phyloP scores from a whole-genome alignment of 2,888 invertebrate genomes.

The Bellardia pandia region DNA sequence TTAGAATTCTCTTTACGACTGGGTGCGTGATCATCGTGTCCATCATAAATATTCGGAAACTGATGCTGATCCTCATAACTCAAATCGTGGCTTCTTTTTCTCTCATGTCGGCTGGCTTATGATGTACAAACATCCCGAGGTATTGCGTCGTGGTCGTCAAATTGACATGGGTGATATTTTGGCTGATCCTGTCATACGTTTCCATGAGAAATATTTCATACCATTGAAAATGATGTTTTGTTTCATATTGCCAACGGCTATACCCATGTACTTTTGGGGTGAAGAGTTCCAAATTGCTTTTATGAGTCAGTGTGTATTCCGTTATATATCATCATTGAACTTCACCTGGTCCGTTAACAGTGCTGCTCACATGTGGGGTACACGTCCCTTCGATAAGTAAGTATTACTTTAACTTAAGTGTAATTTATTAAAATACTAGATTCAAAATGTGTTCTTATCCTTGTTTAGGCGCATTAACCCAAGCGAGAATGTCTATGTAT shows the following conservation, averaged over 20 bases:
- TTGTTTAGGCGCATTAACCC: slow-evolving; percentile 90
- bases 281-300: slow-evolving; percentile 89
- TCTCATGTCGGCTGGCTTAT: slow-evolving; percentile 97
- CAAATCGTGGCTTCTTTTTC: slow-evolving; percentile 94
- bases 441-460: background rate
- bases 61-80: slow-evolving; percentile 93
- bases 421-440: background rate
- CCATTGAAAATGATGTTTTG: slow-evolving; percentile 88
- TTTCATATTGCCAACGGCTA: slow-evolving; percentile 89
- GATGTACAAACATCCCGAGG: slow-evolving; percentile 94
- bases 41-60: slow-evolving; percentile 94
- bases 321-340: slow-evolving; percentile 91
- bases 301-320: slow-evolving; percentile 87
- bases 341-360: slow-evolving; percentile 96
- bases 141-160: slow-evolving; percentile 89
- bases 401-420: slow-evolving; percentile 72
- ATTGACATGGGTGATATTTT: slow-evolving; percentile 93
- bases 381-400: slow-evolving; percentile 90
- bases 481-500: slow-evolving; percentile 90
- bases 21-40: slow-evolving; percentile 92
- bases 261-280: slow-evolving; percentile 89
- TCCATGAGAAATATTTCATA: slow-evolving; percentile 91
- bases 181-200: slow-evolving; percentile 90
- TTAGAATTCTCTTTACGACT: slow-evolving; percentile 94
- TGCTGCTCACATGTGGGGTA: slow-evolving; percentile 92